Conservation (phyloP, 1,140 invertebrate species). For the Notospermus geniculatus region DNA sequence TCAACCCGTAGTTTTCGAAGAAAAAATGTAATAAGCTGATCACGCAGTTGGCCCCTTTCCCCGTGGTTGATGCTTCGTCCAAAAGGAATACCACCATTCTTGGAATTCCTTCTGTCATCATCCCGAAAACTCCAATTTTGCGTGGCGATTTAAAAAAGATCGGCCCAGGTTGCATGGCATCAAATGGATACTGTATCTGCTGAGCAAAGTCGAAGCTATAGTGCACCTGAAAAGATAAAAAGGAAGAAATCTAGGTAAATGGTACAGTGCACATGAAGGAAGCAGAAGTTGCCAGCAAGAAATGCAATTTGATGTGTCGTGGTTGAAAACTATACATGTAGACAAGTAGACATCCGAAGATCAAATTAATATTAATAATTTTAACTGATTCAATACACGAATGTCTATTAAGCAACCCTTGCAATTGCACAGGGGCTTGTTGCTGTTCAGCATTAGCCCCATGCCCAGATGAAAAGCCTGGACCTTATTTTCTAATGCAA, state of each 20-base stretch:
- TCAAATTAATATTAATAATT: no score
- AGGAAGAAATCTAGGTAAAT: not conserved
- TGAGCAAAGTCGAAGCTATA: conserved; percentile 37
- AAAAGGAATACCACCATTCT: conserved; percentile 25
- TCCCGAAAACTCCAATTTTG: conserved; percentile 33
- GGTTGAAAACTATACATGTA: no score
- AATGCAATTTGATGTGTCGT: not conserved
- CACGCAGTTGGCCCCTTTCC: conserved; percentile 32
- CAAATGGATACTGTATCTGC: conserved; percentile 27
- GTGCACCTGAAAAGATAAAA: conserved; percentile 16
- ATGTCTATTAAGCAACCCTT: no score
- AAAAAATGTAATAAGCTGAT: conserved; percentile 29
- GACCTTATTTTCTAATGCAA: no score
- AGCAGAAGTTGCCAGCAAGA: no score
- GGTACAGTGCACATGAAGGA: not conserved
- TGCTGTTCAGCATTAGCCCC: no score
- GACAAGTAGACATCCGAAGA: no score
- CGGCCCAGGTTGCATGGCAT: conserved; percentile 29
- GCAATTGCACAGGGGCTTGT: no score
- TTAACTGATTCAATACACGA: no score
- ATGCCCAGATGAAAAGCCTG: no score
- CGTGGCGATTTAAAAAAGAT: conserved; percentile 29
- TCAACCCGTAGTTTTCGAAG: conserved; percentile 28
- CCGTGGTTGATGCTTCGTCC: conserved; percentile 15
- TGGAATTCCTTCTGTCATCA: conserved; percentile 25